Evolutionary conservation across 2,113 vertebrate species (phyloP), one percentile per base, ranked within the genome.

Genomic region (Limanda limanda): DNA sequence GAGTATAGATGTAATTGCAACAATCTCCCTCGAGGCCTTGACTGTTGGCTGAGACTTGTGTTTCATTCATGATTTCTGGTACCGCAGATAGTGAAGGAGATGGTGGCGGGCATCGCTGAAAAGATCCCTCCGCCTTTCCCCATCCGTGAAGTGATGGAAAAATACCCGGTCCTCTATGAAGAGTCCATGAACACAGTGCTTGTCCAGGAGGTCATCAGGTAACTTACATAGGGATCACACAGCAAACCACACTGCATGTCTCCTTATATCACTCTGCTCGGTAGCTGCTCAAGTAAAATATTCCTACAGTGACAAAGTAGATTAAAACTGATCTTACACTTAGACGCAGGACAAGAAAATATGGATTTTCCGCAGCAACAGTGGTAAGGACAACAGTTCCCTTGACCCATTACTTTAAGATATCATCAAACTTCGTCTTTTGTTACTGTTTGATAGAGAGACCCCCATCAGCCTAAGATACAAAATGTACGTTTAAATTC

Each of bases 131-230:
- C 69, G 4, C 91, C 94, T 75, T 89, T 96, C 76, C 55, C 89
- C 1, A 2, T 96, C 77, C 71, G 93, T 60, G 88, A 89, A 37
- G 95, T 97, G 68, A 92, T 91, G 79, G 51, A n/a, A 20, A 97
- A 94, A 82, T 97, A 95, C 83, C 96, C 96, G 0, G 95, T 97
- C 62, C 92, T 95, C 71, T 97, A 98, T 0, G 96, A 98, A 61
- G 97, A 97, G 85, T 97, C 96, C 57, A 97, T 98, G 96, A 97
- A 99, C 90, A 97, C 96, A 0, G 97, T 98, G 60, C 91, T 98
- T 69, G 91, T 95, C n/a, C 97, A 97, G 87, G 96, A 99, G 71
- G 95, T 97, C 85, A 96, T 97, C 82, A 96, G 97, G 96, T 98
- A 93, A 86, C 60, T 17, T 17, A 71, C 6, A 21, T 60, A 55